A percentile compares a stretch with the other conserved stretches of the same genome.
Conservation (phyloP, 2,888 invertebrate genomes). For the Lottia scabra region DNA sequence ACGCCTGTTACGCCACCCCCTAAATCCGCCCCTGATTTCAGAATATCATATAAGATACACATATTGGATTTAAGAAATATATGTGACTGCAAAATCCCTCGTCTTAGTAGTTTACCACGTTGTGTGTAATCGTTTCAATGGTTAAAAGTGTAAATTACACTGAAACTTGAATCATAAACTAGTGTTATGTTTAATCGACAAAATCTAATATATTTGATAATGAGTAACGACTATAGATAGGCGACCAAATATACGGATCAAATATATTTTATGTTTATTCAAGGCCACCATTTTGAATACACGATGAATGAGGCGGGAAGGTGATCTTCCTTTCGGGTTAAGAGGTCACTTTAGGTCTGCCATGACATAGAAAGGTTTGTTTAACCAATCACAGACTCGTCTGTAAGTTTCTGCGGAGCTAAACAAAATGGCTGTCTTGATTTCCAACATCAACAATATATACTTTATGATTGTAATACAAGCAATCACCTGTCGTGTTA, state of each 20-base stretch:
- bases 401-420: background rate
- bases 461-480: background rate
- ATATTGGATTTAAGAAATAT: no score
- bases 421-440: background rate
- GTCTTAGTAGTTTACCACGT: no score
- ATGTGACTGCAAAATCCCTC: no score
- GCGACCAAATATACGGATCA: background rate
- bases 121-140: no score
- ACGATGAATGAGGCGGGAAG: slow-evolving; percentile 2
- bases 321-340: background rate
- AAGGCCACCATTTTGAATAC: background rate
- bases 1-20: no score
- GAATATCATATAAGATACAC: no score
- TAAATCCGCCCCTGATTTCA: no score
- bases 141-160: no score
- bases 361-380: background rate
- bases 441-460: background rate
- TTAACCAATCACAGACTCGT: background rate
- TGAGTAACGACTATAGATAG: no score
- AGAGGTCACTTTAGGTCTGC: background rate
- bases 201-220: no score
- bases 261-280: background rate
- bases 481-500: slow-evolving; percentile 5
- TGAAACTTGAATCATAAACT: no score
- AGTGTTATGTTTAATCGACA: no score